Percentiles rank a stretch among this genome's conserved stretches.
phyloP scores from a whole-genome alignment of 2,113 vertebrate genomes.

The Apteryx owenii region DNA sequence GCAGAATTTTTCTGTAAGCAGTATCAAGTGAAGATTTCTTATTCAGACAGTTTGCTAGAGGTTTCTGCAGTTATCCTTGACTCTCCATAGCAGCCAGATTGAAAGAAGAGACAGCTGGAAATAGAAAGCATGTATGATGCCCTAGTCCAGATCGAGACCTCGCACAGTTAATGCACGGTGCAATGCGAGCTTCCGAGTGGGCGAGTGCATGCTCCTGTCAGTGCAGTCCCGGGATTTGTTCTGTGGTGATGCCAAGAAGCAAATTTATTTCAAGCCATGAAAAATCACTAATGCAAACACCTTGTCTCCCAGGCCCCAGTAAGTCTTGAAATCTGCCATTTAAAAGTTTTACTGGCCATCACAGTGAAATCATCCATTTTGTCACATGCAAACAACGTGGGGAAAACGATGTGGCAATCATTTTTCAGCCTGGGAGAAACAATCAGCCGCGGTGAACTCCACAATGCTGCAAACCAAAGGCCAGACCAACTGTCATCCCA shows the following conservation, averaged over 20 bases:
- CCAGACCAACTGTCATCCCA: background rate
- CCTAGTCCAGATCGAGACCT: background rate
- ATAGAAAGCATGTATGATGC: background rate
- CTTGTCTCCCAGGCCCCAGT: background rate
- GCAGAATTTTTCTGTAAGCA: background rate
- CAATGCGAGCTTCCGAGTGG: background rate
- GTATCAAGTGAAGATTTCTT: background rate
- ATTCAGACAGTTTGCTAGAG: background rate
- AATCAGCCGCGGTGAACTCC: background rate
- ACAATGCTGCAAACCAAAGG: background rate
- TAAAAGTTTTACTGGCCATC: background rate
- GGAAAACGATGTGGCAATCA: background rate
- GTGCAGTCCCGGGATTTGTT: background rate
- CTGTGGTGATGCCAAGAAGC: background rate
- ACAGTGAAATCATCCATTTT: background rate
- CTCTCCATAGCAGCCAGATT: background rate
- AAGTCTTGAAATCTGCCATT: background rate
- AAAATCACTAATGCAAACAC: background rate
- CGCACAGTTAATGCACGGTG: background rate
- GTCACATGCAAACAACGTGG: background rate
- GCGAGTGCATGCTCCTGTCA: background rate
- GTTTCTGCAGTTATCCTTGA: background rate
- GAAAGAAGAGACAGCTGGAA: background rate
- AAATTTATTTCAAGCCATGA: background rate
- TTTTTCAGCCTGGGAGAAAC: background rate